Evolutionary conservation across 1,140 invertebrate species (phyloP).

Genomic region (Colletes gigas): DNA sequence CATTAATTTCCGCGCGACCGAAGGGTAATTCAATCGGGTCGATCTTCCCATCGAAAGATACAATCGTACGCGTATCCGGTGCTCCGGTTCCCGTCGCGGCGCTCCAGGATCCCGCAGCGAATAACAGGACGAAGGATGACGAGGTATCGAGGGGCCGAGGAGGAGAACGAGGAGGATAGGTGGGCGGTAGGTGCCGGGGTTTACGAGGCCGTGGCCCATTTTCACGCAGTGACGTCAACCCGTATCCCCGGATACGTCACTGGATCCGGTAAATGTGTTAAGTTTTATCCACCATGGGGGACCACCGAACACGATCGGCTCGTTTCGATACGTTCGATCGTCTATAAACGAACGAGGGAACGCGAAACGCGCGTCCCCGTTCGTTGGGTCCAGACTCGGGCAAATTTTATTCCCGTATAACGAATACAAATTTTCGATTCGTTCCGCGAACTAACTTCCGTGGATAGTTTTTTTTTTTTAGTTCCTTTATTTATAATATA

Average conservation of each 20-base stretch:
- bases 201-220: constrained; percentile 69
- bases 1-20: constrained; percentile 42
- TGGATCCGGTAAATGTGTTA: constrained; percentile 64
- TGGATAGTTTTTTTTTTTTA: too few relatives aligned
- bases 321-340: constrained; percentile 1
- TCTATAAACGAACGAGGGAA: too few relatives aligned
- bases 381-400: too few relatives aligned
- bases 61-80: constrained; percentile 53
- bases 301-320: constrained; percentile 37
- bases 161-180: constrained; percentile 8
- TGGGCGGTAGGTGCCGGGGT: constrained; percentile 42
- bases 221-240: constrained; percentile 69
- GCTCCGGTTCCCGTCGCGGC: constrained; percentile 55
- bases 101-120: constrained; percentile 57
- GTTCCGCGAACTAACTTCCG: too few relatives aligned
- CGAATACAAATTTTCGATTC: too few relatives aligned
- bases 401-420: too few relatives aligned
- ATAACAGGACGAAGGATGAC: constrained; percentile 63
- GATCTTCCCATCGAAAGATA: constrained; percentile 27
- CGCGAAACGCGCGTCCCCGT: too few relatives aligned
- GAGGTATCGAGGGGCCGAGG: constrained; percentile 36
- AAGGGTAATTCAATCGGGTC: constrained; percentile 5
- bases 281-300: constrained; percentile 61
- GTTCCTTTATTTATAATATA: too few relatives aligned
- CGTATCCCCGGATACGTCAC: constrained; percentile 68